phyloP scores from a whole-genome alignment of 2,113 vertebrate species.

The Arizona elegans region DNA sequence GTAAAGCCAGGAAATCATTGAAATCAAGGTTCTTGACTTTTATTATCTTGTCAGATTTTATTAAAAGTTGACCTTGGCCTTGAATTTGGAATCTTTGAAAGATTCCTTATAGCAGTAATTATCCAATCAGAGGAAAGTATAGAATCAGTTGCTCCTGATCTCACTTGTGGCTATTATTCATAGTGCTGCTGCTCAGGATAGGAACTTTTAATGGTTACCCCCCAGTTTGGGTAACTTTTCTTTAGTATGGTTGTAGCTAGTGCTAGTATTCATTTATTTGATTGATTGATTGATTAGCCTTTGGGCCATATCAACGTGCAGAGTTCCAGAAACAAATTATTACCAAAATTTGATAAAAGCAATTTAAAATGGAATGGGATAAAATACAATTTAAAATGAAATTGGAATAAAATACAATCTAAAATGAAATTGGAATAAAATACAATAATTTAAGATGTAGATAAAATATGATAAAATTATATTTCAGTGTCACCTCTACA shows the following conservation, averaged over 20 bases:
- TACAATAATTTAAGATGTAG: too few species aligned
- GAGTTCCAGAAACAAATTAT: too few species aligned
- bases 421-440: too few species aligned
- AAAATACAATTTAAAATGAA: too few species aligned
- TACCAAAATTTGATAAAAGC: too few species aligned
- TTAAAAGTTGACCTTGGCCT: not conserved
- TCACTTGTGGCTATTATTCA: not conserved
- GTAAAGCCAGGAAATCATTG: not conserved
- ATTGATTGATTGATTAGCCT: too few species aligned
- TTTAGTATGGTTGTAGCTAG: not conserved
- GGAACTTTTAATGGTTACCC: not conserved
- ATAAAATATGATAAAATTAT: too few species aligned
- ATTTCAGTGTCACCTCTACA: too few species aligned
- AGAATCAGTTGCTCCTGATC: not conserved
- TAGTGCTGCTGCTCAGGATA: not conserved
- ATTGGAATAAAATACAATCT: too few species aligned
- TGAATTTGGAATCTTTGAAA: not conserved
- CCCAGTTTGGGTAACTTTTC: not conserved
- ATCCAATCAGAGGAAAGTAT: not conserved
- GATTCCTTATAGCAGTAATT: not conserved
- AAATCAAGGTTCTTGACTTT: not conserved
- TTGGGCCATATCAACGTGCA: too few species aligned
- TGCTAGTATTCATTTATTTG: not conserved
- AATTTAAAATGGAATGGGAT: too few species aligned
- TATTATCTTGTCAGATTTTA: not conserved